Evolutionary conservation across 2,888 invertebrate genomes (phyloP).

Genomic region (Microplitis manilae): DNA sequence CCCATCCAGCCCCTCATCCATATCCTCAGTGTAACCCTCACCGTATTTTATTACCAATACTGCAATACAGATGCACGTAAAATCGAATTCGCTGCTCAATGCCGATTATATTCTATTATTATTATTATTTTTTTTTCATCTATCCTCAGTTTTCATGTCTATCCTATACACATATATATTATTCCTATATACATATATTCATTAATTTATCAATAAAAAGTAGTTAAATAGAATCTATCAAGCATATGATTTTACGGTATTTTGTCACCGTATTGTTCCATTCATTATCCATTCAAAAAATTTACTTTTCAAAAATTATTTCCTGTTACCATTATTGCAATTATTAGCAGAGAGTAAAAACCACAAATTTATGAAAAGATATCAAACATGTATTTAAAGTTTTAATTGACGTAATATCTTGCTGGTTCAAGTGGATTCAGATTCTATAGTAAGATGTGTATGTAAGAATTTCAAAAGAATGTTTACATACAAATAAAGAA

Average conservation of each 20-base stretch:
- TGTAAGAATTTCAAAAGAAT: no score
- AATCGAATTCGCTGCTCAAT: constrained; percentile 24
- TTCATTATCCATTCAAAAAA: not conserved
- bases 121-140: constrained; percentile 15
- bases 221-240: not conserved
- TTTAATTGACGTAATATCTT: no score
- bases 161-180: not conserved
- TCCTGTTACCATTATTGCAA: no score
- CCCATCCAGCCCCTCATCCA: constrained; percentile 13
- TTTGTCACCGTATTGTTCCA: not conserved
- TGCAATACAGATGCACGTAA: not conserved
- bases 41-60: not conserved
- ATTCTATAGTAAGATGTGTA: no score
- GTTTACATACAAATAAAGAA: no score
- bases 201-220: not conserved
- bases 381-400: no score
- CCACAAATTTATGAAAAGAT: no score
- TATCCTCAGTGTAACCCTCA: not conserved
- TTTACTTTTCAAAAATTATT: not conserved
- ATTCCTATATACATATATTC: not conserved
- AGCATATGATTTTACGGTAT: not conserved
- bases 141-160: not conserved
- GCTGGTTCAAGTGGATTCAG: no score
- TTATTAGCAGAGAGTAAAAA: no score
- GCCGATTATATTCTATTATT: constrained; percentile 27